Percentiles rank a stretch among this genome's conserved stretches.
phyloP scores from a whole-genome alignment of 2,888 invertebrate genomes.

The Apotomis turbidana region DNA sequence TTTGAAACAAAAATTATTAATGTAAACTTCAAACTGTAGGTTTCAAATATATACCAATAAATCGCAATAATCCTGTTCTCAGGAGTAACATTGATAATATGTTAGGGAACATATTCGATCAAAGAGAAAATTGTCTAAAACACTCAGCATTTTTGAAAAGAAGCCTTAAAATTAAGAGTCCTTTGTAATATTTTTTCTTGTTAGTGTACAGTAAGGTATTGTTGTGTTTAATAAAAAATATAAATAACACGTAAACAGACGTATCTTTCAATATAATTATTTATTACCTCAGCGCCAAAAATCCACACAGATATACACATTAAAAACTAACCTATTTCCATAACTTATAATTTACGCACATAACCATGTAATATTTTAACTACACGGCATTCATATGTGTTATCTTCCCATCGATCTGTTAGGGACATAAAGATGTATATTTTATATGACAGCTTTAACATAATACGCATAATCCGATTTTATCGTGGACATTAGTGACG shows the following conservation, averaged over 20 bases:
- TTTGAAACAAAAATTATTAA: no score
- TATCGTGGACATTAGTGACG: conserved; percentile 38
- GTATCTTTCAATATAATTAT: neutral
- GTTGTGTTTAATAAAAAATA: neutral
- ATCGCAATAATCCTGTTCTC: no score
- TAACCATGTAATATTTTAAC: conserved; percentile 31
- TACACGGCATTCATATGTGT: conserved; percentile 4
- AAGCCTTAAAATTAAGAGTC: no score
- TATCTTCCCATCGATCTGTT: conserved; percentile 35
- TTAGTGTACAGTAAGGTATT: no score
- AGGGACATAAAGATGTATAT: conserved; percentile 38
- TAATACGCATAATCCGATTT: conserved; percentile 36
- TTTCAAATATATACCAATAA: no score
- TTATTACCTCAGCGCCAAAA: neutral
- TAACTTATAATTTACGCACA: conserved; percentile 35
- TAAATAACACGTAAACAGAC: neutral
- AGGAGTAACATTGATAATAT: no score
- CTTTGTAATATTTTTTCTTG: no score
- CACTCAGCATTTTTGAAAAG: no score
- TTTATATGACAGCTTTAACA: conserved; percentile 34
- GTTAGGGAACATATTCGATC: no score
- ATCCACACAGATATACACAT: neutral
- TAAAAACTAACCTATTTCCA: conserved; percentile 24
- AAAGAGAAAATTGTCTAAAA: no score
- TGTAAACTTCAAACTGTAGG: no score